These are phyloP conservation scores for Silurus aristotelis DNA, from an alignment of 2,797 vertebrate species.

Conservation along the genomic window DNA sequence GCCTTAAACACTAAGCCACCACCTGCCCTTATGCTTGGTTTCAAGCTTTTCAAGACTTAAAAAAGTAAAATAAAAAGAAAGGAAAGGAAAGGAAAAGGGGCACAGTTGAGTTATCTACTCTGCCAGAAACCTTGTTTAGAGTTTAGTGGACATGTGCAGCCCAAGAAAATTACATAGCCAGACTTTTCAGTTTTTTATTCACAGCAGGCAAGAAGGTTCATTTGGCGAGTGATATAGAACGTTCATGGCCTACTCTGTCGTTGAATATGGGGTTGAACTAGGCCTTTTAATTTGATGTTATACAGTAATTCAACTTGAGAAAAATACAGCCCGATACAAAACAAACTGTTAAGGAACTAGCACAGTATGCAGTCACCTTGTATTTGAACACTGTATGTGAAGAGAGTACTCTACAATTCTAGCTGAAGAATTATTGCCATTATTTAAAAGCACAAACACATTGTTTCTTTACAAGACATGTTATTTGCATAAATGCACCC, in stretches of 20 bases:
- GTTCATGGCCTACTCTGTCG: no score
- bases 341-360: neutral
- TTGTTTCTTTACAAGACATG: neutral
- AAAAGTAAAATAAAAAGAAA: neutral
- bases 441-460: neutral
- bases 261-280: no score
- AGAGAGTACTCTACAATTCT: neutral
- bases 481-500: neutral
- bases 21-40: neutral
- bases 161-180: neutral
- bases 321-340: neutral
- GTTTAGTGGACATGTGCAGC: neutral
- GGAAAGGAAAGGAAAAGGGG: neutral
- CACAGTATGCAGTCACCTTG: neutral
- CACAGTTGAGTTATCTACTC: neutral
- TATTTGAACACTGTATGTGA: neutral
- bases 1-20: no score
- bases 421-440: neutral
- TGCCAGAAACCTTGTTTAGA: neutral
- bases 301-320: neutral
- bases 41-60: neutral
- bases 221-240: neutral
- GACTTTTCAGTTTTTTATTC: neutral
- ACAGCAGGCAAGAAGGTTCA: neutral
- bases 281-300: neutral